These are phyloP conservation scores for Sceloporus undulatus DNA, from an alignment of 2,113 vertebrate species.

Conservation along the genomic window DNA sequence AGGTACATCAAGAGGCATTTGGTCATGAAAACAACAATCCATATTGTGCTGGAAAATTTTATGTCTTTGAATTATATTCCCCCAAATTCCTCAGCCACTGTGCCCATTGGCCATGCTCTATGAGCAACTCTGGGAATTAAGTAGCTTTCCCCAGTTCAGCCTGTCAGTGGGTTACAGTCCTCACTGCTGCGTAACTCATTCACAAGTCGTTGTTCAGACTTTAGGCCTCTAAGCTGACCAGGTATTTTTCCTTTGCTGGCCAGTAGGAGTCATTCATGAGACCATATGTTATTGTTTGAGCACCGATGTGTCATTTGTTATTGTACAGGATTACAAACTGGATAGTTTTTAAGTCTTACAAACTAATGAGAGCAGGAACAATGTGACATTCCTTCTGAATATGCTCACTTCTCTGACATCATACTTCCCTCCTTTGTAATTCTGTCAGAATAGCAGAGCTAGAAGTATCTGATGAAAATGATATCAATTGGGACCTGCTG, in stretches of 20 bases:
- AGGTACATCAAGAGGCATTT: constrained; percentile 73
- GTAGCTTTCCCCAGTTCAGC: neutral
- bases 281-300: constrained; percentile 60
- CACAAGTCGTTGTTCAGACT: constrained; percentile 67
- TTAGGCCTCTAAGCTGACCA: constrained; percentile 62
- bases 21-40: constrained; percentile 48
- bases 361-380: constrained; percentile 25
- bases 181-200: constrained; percentile 68
- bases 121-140: neutral
- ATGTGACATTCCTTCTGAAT: neutral
- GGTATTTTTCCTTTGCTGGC: constrained; percentile 65
- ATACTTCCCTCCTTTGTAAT: constrained; percentile 58
- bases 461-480: constrained; percentile 94
- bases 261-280: constrained; percentile 39
- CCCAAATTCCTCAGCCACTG: neutral
- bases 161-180: constrained; percentile 25
- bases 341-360: constrained; percentile 36
- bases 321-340: constrained; percentile 19
- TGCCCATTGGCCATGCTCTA: neutral
- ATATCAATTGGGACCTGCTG: constrained; percentile 95
- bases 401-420: constrained; percentile 62
- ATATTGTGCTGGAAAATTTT: constrained; percentile 59
- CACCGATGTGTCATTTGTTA: constrained; percentile 58
- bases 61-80: neutral
- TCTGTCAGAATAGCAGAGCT: constrained; percentile 91